Evolutionary conservation across 2,888 invertebrate species (phyloP), one percentile per base, ranked within the genome.

Genomic region (Stomorhina lunata): DNA sequence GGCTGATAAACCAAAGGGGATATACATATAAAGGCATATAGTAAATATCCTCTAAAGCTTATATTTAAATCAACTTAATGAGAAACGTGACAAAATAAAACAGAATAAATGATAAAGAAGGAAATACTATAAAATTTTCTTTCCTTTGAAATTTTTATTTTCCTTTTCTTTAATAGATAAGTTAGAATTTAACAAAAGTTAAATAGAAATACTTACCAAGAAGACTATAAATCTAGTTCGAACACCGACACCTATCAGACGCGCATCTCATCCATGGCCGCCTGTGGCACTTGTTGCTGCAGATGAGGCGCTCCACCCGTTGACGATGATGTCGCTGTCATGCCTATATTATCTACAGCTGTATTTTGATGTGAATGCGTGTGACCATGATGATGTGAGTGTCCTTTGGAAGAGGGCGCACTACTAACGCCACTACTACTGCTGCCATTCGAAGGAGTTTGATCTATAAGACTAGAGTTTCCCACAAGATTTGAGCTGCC

Each of bases 201-300:
- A 27, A 40, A 15, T 5, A 15, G 40, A 3, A 12, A 15, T 32
- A 90, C 90, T 90, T 86, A 91, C 91, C 90, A 88, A 86, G 89
- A 87, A 87, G 90, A 91, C 90, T 90, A 90, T 90, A 90, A 91
- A 85, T 90, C 90, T 87, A 90, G 88, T 88, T 91, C 90, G 89
- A 90, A 91, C 87, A 90, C 89, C 89, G 90, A 88, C 86, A 89
- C 90, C 91, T 91, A 95, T 96, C 96, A 96, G 94, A 96, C 96
- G 92, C 96, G 93, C 96, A 96, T 96, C 92, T 96, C 96, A 91
- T 95, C 96, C 92, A 96, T 96, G 83, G 96, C 95, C 85, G 96
- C 96, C 90, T 96, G 95, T 65, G 95, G 95, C 90, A 95, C 94
- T 91, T 92, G 87, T 92, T 93, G 84, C 91, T 93, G 82, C 90